Conservation (phyloP, 2,113 vertebrate species). For the Clinocottus analis region DNA sequence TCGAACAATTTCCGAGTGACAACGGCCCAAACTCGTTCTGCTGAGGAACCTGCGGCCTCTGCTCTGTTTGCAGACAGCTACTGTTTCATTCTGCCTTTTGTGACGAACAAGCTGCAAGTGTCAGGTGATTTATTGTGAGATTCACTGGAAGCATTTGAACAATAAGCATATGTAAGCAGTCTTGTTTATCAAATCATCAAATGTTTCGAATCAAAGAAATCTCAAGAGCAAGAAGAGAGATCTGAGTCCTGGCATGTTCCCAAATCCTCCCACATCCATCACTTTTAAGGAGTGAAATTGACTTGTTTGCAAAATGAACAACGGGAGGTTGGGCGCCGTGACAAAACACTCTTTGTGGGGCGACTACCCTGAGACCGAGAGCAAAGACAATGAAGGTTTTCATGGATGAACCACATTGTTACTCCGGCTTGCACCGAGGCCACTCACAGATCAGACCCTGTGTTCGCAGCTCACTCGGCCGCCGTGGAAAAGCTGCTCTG, state of each 20-base stretch:
- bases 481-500: constrained; percentile 51
- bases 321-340: constrained; percentile 27
- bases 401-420: constrained; percentile 66
- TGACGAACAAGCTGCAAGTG: constrained; percentile 40
- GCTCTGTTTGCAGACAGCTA: constrained; percentile 11
- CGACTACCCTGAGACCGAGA: constrained; percentile 55
- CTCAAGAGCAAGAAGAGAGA: neutral
- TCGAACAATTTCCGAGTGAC: neutral
- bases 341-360: constrained; percentile 73
- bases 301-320: constrained; percentile 48
- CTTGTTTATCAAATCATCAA: neutral
- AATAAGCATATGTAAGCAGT: neutral
- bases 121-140: constrained; percentile 41
- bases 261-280: constrained; percentile 12
- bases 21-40: neutral
- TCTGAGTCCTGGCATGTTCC: neutral
- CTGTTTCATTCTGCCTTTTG: constrained; percentile 37
- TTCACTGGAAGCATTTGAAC: constrained; percentile 38
- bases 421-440: constrained; percentile 43
- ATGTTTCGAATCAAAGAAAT: neutral
- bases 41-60: neutral
- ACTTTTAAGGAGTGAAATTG: constrained; percentile 33
- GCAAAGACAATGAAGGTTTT: constrained; percentile 74
- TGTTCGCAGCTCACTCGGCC: constrained; percentile 49
- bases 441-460: constrained; percentile 64